Base-by-base conservation (phyloP, 2,113 vertebrate genomes). In the Dendropsophus ebraccatus region DNA sequence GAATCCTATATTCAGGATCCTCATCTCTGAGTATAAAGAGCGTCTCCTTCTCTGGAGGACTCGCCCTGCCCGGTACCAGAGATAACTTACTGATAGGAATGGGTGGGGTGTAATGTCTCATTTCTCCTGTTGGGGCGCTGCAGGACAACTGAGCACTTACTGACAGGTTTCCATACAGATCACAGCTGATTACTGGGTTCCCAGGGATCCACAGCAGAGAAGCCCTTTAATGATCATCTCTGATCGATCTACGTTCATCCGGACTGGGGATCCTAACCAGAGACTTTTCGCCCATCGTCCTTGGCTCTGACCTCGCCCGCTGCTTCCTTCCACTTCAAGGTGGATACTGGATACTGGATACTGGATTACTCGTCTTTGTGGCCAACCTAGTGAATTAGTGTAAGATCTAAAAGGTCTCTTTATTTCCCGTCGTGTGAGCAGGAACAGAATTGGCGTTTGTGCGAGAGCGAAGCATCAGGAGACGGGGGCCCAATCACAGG, bases 351-450 rank as follows among this genome's bases (percentile, higher is more conserved):
- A 79, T 79, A n/a, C n/a, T 60, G 32, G 56, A 58, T 58, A 60
- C 35, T 58, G 54, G 76, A 79, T 79, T 79, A 60, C 30, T 41
- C 50, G 52, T 54, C 49, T 41, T 8, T n/a, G 76, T 58, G 73
- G 30, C 45, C 47, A 30, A 76, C 73, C 19, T 79, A 41, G 56
- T 76, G 45, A 80, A 80, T 62, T 62, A 80, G 14, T 37, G 65
- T 67, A 9, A 41, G 25, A 62, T 45, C 7, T 54, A 62, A 62
- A 80, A 80, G 54, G 54, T 37, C 54, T 41, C 54, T 25, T 62
- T 25, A 80, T 60, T 80, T 80, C 54, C 77, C 32, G n/a, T 37
- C 17, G 12, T 11, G 21, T 41, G 52, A 60, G 54, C 30, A n/a
- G 77, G 76, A 50, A 58, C 10, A n/a, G 76, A 58, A 79, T 23